Percentiles rank a stretch among this genome's conserved stretches.
phyloP scores from a whole-genome alignment of 2,888 invertebrate species.

The Synanthedon andrenaeformis region DNA sequence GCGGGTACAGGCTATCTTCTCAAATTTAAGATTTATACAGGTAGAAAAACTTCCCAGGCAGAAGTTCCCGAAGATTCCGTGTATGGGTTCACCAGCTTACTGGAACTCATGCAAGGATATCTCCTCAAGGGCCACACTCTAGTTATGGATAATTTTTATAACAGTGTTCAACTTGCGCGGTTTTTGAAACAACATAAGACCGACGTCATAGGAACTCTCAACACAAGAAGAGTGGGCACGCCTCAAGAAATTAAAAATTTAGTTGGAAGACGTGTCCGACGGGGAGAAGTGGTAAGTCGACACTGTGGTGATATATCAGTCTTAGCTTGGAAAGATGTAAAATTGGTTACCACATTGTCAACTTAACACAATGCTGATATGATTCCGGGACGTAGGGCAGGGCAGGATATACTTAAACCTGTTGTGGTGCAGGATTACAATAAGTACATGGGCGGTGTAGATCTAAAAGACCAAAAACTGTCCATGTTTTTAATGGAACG shows the following conservation, averaged over 20 bases:
- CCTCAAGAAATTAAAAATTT: conserved; percentile 2
- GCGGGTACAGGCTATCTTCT: conserved; percentile 9
- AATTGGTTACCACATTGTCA: conserved; percentile 8
- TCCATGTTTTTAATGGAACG: conserved; percentile 13
- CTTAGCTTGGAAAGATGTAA: conserved; percentile 11
- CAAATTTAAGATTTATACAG: conserved; percentile 8
- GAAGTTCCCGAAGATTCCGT: conserved; percentile 1
- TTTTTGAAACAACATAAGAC: conserved; percentile 6
- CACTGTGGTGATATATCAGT: conserved; percentile 7
- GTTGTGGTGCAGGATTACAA: conserved; percentile 10
- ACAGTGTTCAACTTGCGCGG: conserved; percentile 5
- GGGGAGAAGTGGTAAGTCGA: conserved; percentile 2
- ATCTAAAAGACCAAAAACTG: conserved; percentile 14
- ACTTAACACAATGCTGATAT: conserved; percentile 4
- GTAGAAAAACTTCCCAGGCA: conserved; percentile 2
- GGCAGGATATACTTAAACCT: conserved; percentile 1
- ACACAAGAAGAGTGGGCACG: conserved; percentile 2
- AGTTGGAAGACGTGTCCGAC: conserved; percentile 3
- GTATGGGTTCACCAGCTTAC: conserved; percentile 8
- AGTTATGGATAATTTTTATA: conserved; percentile 11
- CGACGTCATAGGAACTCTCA: conserved; percentile 7
- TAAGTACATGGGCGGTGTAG: conserved; percentile 13
- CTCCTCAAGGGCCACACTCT: conserved; percentile 8
- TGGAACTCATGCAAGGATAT: conserved; percentile 6
- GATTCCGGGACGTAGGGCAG: conserved; percentile 1